phyloP scores from a whole-genome alignment of 2,797 vertebrate genomes.

The Arnoldichthys spilopterus region DNA sequence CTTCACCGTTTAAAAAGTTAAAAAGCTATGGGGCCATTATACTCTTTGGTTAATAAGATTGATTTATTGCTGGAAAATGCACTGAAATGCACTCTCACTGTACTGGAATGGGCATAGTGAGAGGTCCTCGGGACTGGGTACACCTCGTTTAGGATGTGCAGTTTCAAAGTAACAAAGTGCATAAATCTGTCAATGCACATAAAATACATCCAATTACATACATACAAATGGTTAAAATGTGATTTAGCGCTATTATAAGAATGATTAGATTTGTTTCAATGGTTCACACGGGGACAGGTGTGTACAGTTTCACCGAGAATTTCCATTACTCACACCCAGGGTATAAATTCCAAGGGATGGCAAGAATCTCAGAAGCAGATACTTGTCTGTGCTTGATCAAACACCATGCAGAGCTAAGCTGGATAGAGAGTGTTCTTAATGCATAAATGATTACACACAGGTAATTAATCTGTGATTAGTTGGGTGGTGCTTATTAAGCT shows the following conservation, averaged over 20 bases:
- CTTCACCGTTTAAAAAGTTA: not conserved
- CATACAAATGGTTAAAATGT: not conserved
- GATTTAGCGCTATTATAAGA: not conserved
- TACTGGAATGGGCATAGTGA: not conserved
- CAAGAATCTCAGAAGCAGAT: not conserved
- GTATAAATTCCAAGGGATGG: constrained; percentile 15
- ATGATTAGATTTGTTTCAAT: not conserved
- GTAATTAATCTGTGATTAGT: not conserved
- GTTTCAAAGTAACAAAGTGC: not conserved
- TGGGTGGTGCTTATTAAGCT: constrained; percentile 1
- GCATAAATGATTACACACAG: not conserved
- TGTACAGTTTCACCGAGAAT: constrained; percentile 3
- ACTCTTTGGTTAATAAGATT: too few species aligned
- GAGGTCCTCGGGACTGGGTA: not conserved
- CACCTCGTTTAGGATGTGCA: not conserved
- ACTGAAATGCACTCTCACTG: too few species aligned
- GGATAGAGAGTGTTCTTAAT: not conserved
- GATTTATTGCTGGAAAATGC: too few species aligned
- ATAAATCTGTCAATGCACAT: not conserved
- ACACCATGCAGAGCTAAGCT: not conserved
- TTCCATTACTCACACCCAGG: constrained; percentile 2
- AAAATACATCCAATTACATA: not conserved
- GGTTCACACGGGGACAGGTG: not conserved
- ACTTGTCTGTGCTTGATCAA: not conserved
- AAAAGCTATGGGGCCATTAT: too few species aligned